These are phyloP conservation scores for Ischnura elegans DNA, from an alignment of 2,888 invertebrate genomes.

Conservation along the genomic window DNA sequence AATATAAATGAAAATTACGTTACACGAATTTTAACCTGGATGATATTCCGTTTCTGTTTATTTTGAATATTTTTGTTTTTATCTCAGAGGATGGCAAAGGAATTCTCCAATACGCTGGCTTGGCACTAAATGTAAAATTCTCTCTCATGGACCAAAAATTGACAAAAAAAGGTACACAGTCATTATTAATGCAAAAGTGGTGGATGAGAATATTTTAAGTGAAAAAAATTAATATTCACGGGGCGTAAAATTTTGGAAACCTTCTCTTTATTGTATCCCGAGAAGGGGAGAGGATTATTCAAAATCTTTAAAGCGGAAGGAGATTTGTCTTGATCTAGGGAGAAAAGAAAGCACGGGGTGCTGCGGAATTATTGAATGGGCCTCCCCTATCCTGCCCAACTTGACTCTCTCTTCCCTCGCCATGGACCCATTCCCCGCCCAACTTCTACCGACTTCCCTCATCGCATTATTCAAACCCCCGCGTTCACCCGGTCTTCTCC, in stretches of 20 bases:
- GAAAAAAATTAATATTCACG: neutral
- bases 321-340: constrained; percentile 15
- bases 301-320: constrained; percentile 32
- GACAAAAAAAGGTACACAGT: too few species aligned
- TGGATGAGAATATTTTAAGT: too few species aligned
- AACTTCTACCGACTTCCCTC: neutral
- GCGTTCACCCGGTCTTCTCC: neutral
- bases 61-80: too few species aligned
- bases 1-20: too few species aligned
- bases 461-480: constrained; percentile 26
- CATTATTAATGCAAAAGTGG: too few species aligned
- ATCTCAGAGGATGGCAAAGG: too few species aligned
- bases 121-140: too few species aligned
- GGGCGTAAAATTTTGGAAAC: neutral
- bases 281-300: neutral
- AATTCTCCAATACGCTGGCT: too few species aligned
- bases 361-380: constrained; percentile 21
- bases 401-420: neutral
- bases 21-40: too few species aligned
- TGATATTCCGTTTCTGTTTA: too few species aligned
- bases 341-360: constrained; percentile 34
- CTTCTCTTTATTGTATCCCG: neutral
- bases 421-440: neutral
- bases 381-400: neutral
- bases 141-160: too few species aligned